A percentile compares a stretch with the other conserved stretches of the same genome.
These are phyloP conservation scores for Setophaga petechia DNA, from an alignment of 2,113 vertebrate species.

Conservation along the genomic window DNA sequence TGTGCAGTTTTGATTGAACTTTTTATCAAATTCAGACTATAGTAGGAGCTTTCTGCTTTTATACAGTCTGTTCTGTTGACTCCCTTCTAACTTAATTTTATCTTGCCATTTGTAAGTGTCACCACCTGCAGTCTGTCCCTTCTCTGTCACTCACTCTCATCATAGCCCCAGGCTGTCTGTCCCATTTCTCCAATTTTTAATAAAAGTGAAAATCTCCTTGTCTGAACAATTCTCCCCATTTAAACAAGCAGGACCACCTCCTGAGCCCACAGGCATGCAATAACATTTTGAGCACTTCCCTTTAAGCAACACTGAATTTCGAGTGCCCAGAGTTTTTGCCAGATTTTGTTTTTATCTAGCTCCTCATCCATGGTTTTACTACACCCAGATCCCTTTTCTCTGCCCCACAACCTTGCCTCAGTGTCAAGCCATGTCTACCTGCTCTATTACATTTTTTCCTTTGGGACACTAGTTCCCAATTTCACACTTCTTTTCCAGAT, in stretches of 20 bases:
- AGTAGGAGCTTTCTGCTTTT: neutral
- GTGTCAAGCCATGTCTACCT: neutral
- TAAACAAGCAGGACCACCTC: neutral
- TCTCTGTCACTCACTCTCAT: neutral
- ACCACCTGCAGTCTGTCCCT: neutral
- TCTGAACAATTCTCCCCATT: neutral
- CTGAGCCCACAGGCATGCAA: neutral
- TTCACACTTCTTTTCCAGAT: neutral
- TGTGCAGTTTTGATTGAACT: neutral
- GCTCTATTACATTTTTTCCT: neutral
- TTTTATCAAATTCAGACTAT: neutral
- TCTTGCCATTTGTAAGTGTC: neutral
- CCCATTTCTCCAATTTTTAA: neutral
- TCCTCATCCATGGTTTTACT: neutral
- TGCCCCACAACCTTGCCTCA: neutral
- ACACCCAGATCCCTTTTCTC: neutral
- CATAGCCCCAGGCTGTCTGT: neutral
- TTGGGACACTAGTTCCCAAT: neutral
- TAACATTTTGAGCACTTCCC: neutral
- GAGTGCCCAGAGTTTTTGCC: neutral
- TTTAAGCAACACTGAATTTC: neutral
- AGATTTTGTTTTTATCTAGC: neutral
- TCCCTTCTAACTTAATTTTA: neutral
- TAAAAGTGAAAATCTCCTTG: neutral
- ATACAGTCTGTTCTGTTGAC: neutral